These are phyloP conservation scores for Trematomus loennbergii DNA, from an alignment of 2,113 vertebrate genomes.

Conservation along the genomic window DNA sequence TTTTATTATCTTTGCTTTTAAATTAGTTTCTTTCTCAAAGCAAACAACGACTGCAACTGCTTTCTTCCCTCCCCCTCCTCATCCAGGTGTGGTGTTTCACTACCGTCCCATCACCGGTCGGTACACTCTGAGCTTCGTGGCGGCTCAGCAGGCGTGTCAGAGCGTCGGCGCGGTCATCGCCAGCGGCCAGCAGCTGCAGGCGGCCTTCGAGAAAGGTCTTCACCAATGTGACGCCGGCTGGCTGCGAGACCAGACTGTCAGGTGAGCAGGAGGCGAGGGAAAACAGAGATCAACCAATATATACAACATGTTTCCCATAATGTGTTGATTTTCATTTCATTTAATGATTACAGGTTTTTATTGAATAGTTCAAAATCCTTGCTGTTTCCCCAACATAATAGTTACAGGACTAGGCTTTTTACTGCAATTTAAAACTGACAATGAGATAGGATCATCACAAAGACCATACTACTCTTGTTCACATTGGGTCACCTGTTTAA, in stretches of 20 bases:
- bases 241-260: constrained; percentile 94
- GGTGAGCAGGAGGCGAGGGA: constrained; percentile 77
- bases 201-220: constrained; percentile 91
- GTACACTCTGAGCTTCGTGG: constrained; percentile 89
- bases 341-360: too few relatives aligned
- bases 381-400: too few relatives aligned
- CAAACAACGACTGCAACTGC: neutral
- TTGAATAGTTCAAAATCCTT: too few relatives aligned
- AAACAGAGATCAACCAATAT: neutral
- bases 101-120: constrained; percentile 87
- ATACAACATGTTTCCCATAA: too few relatives aligned
- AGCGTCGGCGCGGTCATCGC: constrained; percentile 87
- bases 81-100: constrained; percentile 92
- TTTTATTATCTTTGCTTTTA: too few relatives aligned
- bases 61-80: neutral
- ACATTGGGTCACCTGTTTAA: too few relatives aligned
- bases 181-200: constrained; percentile 89
- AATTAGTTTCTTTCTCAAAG: too few relatives aligned
- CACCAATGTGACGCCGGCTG: constrained; percentile 96
- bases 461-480: too few relatives aligned
- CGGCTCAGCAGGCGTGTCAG: constrained; percentile 89
- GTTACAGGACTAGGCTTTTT: too few relatives aligned
- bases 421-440: too few relatives aligned
- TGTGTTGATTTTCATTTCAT: too few relatives aligned
- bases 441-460: too few relatives aligned